Evolutionary conservation across 2,797 vertebrate genomes (phyloP), one percentile per base, ranked within the genome.

Genomic region (Xenentodon cancila): DNA sequence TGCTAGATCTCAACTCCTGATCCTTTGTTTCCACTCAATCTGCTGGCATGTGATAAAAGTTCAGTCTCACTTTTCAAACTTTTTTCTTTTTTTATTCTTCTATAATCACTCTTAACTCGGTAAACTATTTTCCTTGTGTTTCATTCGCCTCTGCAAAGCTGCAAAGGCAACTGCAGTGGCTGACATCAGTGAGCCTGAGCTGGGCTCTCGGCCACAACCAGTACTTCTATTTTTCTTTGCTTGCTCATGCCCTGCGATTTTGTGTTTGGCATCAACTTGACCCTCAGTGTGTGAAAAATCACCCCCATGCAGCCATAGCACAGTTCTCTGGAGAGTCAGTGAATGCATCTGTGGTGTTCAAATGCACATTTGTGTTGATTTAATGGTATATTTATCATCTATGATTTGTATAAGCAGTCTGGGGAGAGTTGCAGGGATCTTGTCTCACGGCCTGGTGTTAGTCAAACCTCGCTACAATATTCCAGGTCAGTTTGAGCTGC

Each of bases 241-340:
- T 60, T 67, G 48, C 59, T 58, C 60, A 13, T 49, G 73, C 59
- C 27, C 27, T 27, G 59, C 11, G 69, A 74, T 64, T 80, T 56
- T 17, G 54, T 59, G 80, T 84, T 75, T 69, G 70, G 74, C 77
- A 85, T 82, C 69, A 79, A 75, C 71, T 80, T 74, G 59, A 68
- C 56, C 20, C 37, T 48, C 57, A 71, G 58, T 47, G 21, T 75
- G 70, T n/a, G 18, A 61, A 62, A 50, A 53, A 59, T 61, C 71
- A 46, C 56, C 4, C 9, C 27, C 27, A 52, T 58, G 61, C 64
- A 37, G 25, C 55, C 30, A 9, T 22, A 25, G 22, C 9, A 17
- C 43, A 37, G 6, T 13, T 4, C 34, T 22, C 75, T 55, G 19
- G 0, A 47, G 77, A 73, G 73, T 64, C 65, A 9, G 11, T 32